Base-by-base conservation (phyloP, 2,888 invertebrate species). In the Apeira syringaria region DNA sequence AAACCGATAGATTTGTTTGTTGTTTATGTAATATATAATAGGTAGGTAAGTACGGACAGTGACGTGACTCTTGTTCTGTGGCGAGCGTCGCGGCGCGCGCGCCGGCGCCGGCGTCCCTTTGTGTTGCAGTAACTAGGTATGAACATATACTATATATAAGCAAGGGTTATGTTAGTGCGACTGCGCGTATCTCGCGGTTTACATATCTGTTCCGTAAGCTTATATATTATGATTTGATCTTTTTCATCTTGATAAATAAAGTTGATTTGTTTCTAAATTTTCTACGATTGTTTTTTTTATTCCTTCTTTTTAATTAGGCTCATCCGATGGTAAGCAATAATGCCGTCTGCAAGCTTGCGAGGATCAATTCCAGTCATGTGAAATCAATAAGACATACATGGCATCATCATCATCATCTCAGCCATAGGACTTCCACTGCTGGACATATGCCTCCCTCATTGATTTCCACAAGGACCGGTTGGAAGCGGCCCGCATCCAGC, bases 221-320 rank as follows among this genome's bases (percentile, higher is more conserved):
- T 85, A 79, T 83, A 54, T 83, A 54, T 47, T 61, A 83, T 88
- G 73, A 87, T 87, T 88, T 89, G 78, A 87, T 86, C 82, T 87
- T 88, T 88, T 88, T 84, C 87, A 89, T 88, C 88, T 87, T 84
- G 80, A 87, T 88, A 88, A 59, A 89, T 89, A 89, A 89, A 89
- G 84, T 87, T 88, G 83, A 88, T 88, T 89, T 89, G 87, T 89
- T 89, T 88, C 85, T 86, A 87, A 88, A 84, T 88, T 87, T 85
- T 85, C 76, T 73, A 74, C 53, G 50, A 54, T 73, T 62, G 75
- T 77, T 77, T 77, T 52, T 43, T 42, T 55, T 46, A 7, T 10
- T 24, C 5, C 32, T 20, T 20, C n/a, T 20, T 6, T 20, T 20
- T n/a, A n/a, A n/a, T n/a, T n/a, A n/a, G n/a, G n/a, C n/a, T n/a